Percentiles rank a stretch among this genome's conserved stretches.
Conservation (phyloP, 1,140 invertebrate species). For the Zaprionus taronus region DNA sequence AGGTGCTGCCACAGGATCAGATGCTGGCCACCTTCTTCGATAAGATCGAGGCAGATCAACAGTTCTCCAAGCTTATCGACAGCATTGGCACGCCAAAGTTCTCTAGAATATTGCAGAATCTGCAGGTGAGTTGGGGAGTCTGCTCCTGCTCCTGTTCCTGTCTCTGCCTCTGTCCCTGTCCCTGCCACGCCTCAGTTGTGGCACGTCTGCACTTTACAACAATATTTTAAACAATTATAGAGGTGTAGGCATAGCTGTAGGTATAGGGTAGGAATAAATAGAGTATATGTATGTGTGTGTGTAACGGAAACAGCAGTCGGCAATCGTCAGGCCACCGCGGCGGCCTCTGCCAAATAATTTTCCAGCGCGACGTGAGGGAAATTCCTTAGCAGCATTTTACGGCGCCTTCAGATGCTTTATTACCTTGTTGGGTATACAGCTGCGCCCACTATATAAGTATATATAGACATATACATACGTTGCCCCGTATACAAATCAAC, state of each 20-base stretch:
- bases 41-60: conserved; percentile 72
- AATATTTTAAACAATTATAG: conserved; percentile 68
- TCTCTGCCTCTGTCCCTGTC: background rate
- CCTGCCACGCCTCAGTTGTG: conserved; percentile 1
- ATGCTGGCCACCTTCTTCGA: conserved; percentile 76
- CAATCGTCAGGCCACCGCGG: conserved; percentile 11
- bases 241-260: background rate
- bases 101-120: conserved; percentile 62
- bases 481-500: conserved; percentile 80
- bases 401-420: conserved; percentile 45
- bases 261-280: background rate
- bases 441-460: background rate
- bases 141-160: too few relatives aligned
- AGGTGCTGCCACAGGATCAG: conserved; percentile 74
- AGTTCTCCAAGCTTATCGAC: conserved; percentile 69
- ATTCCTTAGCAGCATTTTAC: conserved; percentile 65
- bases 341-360: conserved; percentile 68
- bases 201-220: conserved; percentile 31
- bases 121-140: conserved; percentile 63
- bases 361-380: conserved; percentile 66
- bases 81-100: conserved; percentile 72
- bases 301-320: conserved; percentile 23
- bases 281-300: conserved; percentile 2
- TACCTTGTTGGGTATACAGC: conserved; percentile 20
- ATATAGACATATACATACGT: conserved; percentile 35